Base-by-base conservation (phyloP, 2,113 vertebrate genomes). In the Myotis davidii region DNA sequence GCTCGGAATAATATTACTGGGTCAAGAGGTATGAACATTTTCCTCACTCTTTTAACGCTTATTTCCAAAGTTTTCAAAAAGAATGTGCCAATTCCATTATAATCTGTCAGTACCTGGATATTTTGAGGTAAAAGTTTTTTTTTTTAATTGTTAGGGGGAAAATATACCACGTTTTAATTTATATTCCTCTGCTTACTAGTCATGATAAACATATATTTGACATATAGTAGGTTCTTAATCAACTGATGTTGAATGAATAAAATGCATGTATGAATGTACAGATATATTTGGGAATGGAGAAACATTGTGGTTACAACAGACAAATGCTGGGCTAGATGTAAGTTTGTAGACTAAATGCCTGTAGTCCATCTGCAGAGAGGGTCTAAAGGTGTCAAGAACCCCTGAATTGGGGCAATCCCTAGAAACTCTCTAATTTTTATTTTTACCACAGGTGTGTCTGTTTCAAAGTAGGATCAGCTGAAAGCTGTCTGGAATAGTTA, bases 171-270 rank as follows among this genome's bases (percentile, higher is more conserved):
- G 42, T 79, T 77, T 95, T 32, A 61, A 65, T 94, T 94, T 90
- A 64, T 67, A 12, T 70, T 88, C 50, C 27, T 94, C 29, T 78
- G 45, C 13, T 91, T 91, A 97, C 50, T 88, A 88, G 13, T 72
- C n/a, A 61, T 90, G 37, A 90, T 74, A 87, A 89, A 54, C 50
- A 90, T 34, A 27, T 69, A 10, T 39, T 85, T 95, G 65, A 29
- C 42, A 73, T 39, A 17, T 2, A 90, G 54, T 52, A 81, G 21
- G 78, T 92, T 18, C 81, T 90, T 92, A 84, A 70, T 88, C 77
- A 90, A 50, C 81, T 34, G 37, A 72, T 94, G n/a, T 12, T 88
- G 42, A 94, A 95, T 86, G 64, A 92, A 87, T 65, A 84, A 94
- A 88, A 85, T n/a, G 11, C 56, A 90, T 52, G 9, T 85, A 56